Evolutionary conservation across 2,888 invertebrate species (phyloP), one percentile per base, ranked within the genome.

Genomic region (Mesopsocus fuscifrons): DNA sequence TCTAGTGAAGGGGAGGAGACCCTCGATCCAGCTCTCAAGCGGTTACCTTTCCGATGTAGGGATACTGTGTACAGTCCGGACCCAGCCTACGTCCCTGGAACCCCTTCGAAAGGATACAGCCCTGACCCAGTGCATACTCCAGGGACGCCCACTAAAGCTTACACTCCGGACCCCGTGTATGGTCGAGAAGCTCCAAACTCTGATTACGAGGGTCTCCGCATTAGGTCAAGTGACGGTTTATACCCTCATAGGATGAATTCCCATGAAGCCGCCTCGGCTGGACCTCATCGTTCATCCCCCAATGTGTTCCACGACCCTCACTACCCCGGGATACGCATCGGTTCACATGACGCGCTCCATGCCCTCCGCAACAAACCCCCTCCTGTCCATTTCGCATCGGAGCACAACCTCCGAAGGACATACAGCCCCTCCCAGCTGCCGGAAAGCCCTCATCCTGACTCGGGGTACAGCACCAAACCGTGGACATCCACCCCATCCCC

Each of bases 381-480:
- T n/a, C 16, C 32, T 1, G 21, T n/a, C 15, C 16, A 44, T 17
- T 21, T 23, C 16, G 34, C 20, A 26, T 15, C 23, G 6, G 47
- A 45, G 23, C 33, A 35, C n/a, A 34, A 45, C 41, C 41, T 47
- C 8, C 42, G 34, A 13, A 30, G 44, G 45, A 32, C 48, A 49
- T 44, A 38, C 9, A 55, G 77, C 77, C 52, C 73, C 74, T 1
- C 4, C 20, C 38, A 13, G 3, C 38, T 13, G 6, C n/a, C 38
- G n/a, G 15, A 15, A 9, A 49, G 49, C 35, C 49, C 49, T 8
- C 83, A 78, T 56, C 82, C 83, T 50, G 85, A 87, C 60, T 84
- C 84, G 1, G 85, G 85, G 1, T 85, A 85, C 58, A 82, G 82
- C 52, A 83, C 83, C 31, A 77, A 81, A 54, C 77, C 81, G 51